Base-by-base conservation (phyloP, 2,113 vertebrate genomes). In the Zosterops lateralis region DNA sequence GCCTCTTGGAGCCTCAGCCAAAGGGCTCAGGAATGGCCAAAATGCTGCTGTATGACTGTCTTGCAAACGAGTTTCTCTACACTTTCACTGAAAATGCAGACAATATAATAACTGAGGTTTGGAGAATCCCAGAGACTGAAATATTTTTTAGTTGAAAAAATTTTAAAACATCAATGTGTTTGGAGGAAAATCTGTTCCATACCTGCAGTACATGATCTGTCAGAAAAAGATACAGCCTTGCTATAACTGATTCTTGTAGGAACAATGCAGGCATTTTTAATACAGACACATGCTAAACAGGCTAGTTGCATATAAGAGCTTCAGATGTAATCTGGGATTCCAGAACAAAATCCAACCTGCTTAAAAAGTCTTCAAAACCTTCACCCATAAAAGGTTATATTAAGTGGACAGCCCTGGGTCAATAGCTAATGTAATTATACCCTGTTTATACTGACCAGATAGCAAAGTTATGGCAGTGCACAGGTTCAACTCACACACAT, bases 281-380 rank as follows among this genome's bases (percentile, higher is more conserved):
- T 19, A 31, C 19, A 84, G 31, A 51, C 60, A 56, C 10, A 53
- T 24, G 34, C 25, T 78, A 61, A 84, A 48, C n/a, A 36, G 34
- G 7, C 14, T 62, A n/a, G 18, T 5, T 81, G 57, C 57, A 51
- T 18, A 3, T 24, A 60, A 83, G 20, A 66, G 25, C 21, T 75
- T 92, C 62, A 42, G 44, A 47, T 32, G 58, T 47, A 67, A 86
- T 36, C 36, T 22, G 14, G 14, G 50, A 78, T 80, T 92, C 28
- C 54, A 81, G 32, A 91, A 64, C 31, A 76, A 94, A 92, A 60
- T 8, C 60, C 47, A 82, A 36, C 11, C 54, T 91, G 25, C 51
- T 34, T 48, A 34, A 88, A 79, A 44, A 40, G 15, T 76, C 62
- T 89, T 82, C 50, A 53, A 61, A 91, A 70, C 29, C 29, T 75